A percentile compares a stretch with the other conserved stretches of the same genome.
Conservation (phyloP, 1,140 invertebrate species). For the Sycobia sp. region DNA sequence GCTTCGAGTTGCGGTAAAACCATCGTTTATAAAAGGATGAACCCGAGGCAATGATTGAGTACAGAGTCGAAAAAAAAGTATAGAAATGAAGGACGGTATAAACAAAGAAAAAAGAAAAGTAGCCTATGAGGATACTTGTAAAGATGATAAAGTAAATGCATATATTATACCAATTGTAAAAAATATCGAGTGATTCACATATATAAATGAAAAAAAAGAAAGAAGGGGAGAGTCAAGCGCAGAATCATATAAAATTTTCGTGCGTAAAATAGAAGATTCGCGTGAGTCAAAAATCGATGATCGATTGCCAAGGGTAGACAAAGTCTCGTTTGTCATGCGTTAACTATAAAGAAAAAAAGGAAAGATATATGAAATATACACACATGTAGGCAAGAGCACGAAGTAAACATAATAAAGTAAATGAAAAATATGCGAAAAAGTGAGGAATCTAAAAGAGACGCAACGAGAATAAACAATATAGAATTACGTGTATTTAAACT, state of each 20-base stretch:
- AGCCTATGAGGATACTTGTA: constrained; percentile 21
- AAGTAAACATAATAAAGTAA: constrained; percentile 15
- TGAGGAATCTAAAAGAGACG: constrained; percentile 17
- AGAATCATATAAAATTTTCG: background rate
- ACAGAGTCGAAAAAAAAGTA: background rate
- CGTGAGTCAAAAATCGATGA: background rate
- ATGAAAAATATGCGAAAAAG: constrained; percentile 9
- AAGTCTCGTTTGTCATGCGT: constrained; percentile 15
- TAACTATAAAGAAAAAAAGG: constrained; percentile 26
- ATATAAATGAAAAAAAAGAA: background rate
- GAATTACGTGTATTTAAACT: constrained; percentile 32
- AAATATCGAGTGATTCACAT: constrained; percentile 6
- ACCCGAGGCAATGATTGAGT: background rate
- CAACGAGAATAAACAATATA: constrained; percentile 30
- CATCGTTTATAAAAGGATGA: constrained; percentile 17
- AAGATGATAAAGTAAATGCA: constrained; percentile 18
- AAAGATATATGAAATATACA: constrained; percentile 25
- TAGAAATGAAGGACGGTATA: constrained; percentile 30
- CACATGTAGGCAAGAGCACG: background rate
- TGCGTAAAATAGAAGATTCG: background rate
- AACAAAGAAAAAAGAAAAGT: constrained; percentile 21
- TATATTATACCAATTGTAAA: constrained; percentile 22
- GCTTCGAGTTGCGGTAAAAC: constrained; percentile 20
- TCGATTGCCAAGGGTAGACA: constrained; percentile 15
- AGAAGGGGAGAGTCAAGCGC: background rate